phyloP scores from a whole-genome alignment of 2,113 vertebrate genomes.

The Heptranchias perlo region DNA sequence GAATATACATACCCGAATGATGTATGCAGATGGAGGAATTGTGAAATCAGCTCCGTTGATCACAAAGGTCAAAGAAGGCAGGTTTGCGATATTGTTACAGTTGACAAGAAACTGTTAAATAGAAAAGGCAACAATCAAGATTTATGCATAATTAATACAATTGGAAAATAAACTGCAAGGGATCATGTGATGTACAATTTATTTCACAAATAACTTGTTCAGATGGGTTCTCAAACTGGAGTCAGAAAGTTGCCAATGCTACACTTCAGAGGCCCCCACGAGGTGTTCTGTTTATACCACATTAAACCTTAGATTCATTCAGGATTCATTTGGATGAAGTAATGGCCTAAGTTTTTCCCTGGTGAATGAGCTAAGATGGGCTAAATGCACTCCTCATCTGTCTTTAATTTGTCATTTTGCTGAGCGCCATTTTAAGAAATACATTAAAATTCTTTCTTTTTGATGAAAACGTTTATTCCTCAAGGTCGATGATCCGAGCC shows the following conservation, averaged over 20 bases:
- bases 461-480: too few species aligned
- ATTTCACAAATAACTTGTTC: background rate
- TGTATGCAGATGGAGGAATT: constrained; percentile 52
- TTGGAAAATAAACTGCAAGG: too few species aligned
- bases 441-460: too few species aligned
- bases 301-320: too few species aligned
- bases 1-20: constrained; percentile 44
- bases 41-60: constrained; percentile 49
- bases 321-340: too few species aligned
- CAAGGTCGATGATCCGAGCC: too few species aligned
- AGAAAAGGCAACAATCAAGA: background rate
- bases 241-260: background rate
- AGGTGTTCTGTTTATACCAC: background rate
- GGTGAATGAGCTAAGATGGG: too few species aligned
- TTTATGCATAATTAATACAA: background rate
- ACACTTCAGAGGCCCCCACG: background rate
- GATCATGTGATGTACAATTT: too few species aligned
- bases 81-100: constrained; percentile 47
- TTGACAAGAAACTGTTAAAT: constrained; percentile 47
- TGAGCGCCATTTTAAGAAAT: too few species aligned
- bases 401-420: too few species aligned
- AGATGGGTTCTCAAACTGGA: background rate
- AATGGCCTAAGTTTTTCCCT: too few species aligned
- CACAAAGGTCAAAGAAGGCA: constrained; percentile 54
- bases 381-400: too few species aligned